Percentiles rank a stretch among this genome's conserved stretches.
phyloP scores from a whole-genome alignment of 2,113 vertebrate species.

The Colinus virginianus region DNA sequence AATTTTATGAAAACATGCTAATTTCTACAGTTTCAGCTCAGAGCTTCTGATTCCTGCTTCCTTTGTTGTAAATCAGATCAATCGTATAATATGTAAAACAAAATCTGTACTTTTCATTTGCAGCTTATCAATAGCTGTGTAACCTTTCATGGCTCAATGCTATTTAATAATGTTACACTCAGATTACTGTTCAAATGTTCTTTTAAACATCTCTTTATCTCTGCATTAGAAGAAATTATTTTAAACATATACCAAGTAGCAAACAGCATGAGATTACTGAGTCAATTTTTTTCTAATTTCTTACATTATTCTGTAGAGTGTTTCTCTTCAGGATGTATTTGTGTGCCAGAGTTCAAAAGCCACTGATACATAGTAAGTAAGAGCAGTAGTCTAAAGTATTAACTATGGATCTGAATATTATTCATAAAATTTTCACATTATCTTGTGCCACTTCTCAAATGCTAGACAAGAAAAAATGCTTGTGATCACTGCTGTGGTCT shows the following conservation, averaged over 20 bases:
- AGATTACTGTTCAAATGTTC: neutral
- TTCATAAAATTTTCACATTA: neutral
- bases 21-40: neutral
- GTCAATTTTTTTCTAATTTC: neutral
- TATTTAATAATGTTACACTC: accelerated
- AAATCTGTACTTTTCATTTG: neutral
- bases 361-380: neutral
- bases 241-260: neutral
- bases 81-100: neutral
- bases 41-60: neutral
- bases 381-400: neutral
- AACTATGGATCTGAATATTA: neutral
- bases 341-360: neutral
- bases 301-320: neutral
- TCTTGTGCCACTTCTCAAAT: neutral
- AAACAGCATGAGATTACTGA: neutral
- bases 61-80: neutral
- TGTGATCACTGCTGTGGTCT: neutral
- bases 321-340: neutral
- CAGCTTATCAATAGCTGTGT: neutral
- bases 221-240: neutral
- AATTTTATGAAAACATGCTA: neutral
- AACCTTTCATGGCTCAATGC: neutral
- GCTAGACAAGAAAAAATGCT: neutral
- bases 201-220: neutral